Evolutionary conservation across 2,888 invertebrate species (phyloP).

Genomic region (Acrocera orbiculus): DNA sequence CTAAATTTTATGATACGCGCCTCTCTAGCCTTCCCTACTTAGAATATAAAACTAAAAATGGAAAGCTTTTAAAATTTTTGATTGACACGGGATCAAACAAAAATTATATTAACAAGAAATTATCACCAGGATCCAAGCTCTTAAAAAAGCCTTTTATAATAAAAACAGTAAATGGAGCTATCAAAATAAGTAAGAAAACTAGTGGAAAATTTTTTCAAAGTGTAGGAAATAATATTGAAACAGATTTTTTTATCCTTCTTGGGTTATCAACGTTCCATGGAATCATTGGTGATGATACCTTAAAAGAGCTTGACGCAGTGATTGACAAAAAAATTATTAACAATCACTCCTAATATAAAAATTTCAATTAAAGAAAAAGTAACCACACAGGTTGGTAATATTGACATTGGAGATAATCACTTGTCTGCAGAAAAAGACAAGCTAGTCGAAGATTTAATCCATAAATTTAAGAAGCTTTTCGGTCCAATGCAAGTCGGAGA

Average conservation of each 20-base stretch:
- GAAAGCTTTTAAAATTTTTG: too few relatives aligned
- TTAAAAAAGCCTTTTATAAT: too few relatives aligned
- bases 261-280: conserved; percentile 2
- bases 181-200: too few relatives aligned
- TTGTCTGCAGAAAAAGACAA: not conserved
- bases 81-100: too few relatives aligned
- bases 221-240: not conserved
- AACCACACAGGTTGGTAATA: conserved; percentile 2
- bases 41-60: too few relatives aligned
- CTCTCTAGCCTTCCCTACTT: too few relatives aligned
- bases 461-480: conserved; percentile 3
- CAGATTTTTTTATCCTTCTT: conserved; percentile 5
- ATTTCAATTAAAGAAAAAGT: conserved; percentile 5
- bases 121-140: too few relatives aligned
- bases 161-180: too few relatives aligned
- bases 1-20: too few relatives aligned
- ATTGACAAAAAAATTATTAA: conserved; percentile 4
- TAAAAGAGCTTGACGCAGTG: conserved; percentile 5
- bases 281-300: conserved; percentile 4
- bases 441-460: not conserved
- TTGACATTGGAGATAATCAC: conserved; percentile 2
- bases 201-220: too few relatives aligned
- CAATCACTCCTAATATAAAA: conserved; percentile 1
- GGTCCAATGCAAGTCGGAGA: conserved; percentile 6
- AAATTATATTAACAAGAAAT: too few relatives aligned